Evolutionary conservation across 2,113 vertebrate genomes (phyloP), one percentile per base, ranked within the genome.

Genomic region (Taurulus bubalis): DNA sequence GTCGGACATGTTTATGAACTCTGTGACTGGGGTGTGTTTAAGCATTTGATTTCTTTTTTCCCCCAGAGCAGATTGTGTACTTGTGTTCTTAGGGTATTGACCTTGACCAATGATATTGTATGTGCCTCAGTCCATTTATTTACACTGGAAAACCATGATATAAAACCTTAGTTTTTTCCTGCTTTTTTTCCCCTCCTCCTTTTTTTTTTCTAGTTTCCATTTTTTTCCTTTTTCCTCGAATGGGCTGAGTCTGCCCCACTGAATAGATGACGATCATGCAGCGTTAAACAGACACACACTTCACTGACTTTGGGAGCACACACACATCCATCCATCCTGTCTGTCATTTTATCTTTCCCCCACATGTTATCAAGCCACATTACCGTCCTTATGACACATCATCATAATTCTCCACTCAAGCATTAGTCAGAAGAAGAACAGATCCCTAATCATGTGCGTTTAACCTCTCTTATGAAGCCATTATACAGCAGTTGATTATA

Each of bases 401-500:
- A 86, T 67, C 77, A 84, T 84, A 67, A 86, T 55, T 84, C 65
- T 51, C 71, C 49, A 76, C 75, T 85, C 75, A 85, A 85, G 77
- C 83, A 84, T 90, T 89, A 86, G 87, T 90, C 80, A 84, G 79
- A 68, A 70, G 63, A 75, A 75, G 45, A 85, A 82, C 83, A 67
- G 51, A 79, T 77, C 74, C 42, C 82, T 86, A 83, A 90, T 90
- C 82, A 85, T 77, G 67, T 71, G 80, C 82, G 58, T 87, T 92
- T 88, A 88, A 84, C 84, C 89, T 88, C 80, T 89, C 74, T 81
- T 90, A 76, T 74, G 58, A 85, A 84, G 73, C 84, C 82, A 87
- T 90, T 89, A 90, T 53, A 72, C 80, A 62, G 68, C 58, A 34
- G 63, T 85, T 88, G 68, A 90, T 89, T 84, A 81, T 47, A 58